phyloP scores from a whole-genome alignment of 1,140 invertebrate genomes.

The Nasonia vitripennis region DNA sequence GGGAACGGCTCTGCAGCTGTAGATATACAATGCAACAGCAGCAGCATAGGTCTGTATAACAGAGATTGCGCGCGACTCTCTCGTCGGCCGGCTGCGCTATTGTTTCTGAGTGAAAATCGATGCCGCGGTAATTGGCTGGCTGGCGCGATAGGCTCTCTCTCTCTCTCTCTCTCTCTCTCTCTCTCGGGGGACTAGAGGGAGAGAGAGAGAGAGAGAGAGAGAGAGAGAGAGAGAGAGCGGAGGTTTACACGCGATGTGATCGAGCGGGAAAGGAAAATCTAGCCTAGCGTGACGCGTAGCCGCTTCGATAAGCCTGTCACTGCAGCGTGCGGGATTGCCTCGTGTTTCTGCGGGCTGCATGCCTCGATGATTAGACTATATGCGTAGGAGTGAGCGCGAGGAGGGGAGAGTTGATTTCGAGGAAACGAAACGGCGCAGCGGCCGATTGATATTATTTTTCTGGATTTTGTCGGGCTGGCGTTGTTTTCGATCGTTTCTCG shows the following conservation, averaged over 20 bases:
- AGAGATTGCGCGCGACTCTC: neutral
- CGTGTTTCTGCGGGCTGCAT: neutral
- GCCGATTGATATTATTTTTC: neutral
- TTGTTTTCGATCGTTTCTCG: too few species aligned
- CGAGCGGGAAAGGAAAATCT: conserved; percentile 47
- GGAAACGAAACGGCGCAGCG: neutral
- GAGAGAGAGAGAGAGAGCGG: neutral
- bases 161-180: neutral
- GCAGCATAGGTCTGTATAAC: neutral
- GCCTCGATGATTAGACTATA: neutral
- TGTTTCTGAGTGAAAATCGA: conserved; percentile 51
- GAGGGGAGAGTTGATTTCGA: neutral
- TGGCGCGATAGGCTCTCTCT: conserved; percentile 30
- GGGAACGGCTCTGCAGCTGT: neutral
- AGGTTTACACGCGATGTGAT: conserved; percentile 44
- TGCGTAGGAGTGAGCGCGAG: neutral
- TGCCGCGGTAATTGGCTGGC: conserved; percentile 42
- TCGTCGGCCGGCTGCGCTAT: conserved; percentile 22
- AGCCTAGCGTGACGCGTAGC: conserved; percentile 49
- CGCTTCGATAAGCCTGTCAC: conserved; percentile 54
- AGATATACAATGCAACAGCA: neutral
- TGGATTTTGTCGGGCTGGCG: neutral
- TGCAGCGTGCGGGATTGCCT: neutral
- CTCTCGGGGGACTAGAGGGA: neutral
- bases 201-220: neutral